Conservation (phyloP, 2,797 vertebrate species). For the Sparus aurata region DNA sequence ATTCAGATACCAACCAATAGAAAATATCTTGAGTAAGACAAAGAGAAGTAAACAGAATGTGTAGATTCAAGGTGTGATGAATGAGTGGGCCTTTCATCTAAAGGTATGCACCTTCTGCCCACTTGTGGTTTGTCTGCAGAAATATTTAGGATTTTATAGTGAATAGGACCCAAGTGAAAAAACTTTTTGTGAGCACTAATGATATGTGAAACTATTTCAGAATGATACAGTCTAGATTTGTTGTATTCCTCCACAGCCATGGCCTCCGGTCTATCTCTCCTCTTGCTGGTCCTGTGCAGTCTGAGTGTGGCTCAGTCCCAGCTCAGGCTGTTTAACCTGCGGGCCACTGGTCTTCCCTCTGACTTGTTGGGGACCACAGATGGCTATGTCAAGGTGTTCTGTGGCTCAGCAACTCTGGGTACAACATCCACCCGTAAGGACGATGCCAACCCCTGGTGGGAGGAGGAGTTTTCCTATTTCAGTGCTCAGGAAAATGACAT, state of each 20-base stretch:
- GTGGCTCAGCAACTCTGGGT: constrained; percentile 42
- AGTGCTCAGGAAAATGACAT: constrained; percentile 20
- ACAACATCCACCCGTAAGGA: constrained; percentile 41
- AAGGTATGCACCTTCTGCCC: background rate
- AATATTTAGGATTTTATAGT: background rate
- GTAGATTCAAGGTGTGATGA: too few species aligned
- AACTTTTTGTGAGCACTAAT: background rate
- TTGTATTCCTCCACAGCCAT: constrained; percentile 38
- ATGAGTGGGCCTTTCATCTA: background rate
- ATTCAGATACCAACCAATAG: background rate
- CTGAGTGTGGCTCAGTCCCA: constrained; percentile 27
- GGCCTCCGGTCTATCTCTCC: constrained; percentile 35
- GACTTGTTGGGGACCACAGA: constrained; percentile 50
- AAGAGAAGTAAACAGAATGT: background rate
- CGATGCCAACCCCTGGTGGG: constrained; percentile 68
- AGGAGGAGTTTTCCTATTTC: constrained; percentile 58
- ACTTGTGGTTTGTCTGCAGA: background rate
- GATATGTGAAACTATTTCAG: background rate
- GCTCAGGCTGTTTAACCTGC: constrained; percentile 59
- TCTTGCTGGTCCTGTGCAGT: constrained; percentile 48
- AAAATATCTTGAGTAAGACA: background rate
- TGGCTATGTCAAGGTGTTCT: constrained; percentile 68
- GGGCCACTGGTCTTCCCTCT: constrained; percentile 56
- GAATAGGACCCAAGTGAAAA: background rate
- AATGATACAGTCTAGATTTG: background rate